These are phyloP conservation scores for Patagioenas fasciata DNA, from an alignment of 2,113 vertebrate species.

Conservation along the genomic window DNA sequence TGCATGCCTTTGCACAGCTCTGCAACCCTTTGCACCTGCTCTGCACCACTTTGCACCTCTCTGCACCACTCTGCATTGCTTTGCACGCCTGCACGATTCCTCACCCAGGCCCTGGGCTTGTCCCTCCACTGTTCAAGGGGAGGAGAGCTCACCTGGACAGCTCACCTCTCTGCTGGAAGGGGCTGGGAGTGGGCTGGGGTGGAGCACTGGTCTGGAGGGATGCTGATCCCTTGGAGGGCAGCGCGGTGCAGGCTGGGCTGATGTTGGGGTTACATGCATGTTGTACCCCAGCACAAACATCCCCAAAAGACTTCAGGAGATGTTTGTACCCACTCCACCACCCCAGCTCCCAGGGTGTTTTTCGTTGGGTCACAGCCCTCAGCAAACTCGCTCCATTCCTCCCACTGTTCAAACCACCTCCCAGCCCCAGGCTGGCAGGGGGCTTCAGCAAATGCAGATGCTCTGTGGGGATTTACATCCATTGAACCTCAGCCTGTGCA, in stretches of 20 bases:
- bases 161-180: neutral
- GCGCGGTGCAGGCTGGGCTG: neutral
- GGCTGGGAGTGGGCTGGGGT: neutral
- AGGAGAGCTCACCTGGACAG: too few relatives aligned
- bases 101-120: neutral
- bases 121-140: fast-evolving
- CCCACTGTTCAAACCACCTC: neutral
- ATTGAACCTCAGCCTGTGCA: neutral
- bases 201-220: neutral
- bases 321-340: fast-evolving
- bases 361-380: neutral
- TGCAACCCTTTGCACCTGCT: too few relatives aligned
- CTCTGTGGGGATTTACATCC: neutral
- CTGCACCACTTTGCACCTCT: too few relatives aligned
- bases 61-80: too few relatives aligned
- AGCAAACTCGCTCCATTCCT: neutral
- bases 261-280: neutral
- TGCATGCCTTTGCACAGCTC: too few relatives aligned
- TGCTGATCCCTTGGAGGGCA: neutral
- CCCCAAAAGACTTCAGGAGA: neutral
- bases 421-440: neutral
- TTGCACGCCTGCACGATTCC: neutral
- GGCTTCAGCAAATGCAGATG: neutral
- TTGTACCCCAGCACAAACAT: neutral
- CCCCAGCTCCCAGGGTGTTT: neutral